Conservation (phyloP, 2,113 vertebrate species). For the Hyaena hyaena region DNA sequence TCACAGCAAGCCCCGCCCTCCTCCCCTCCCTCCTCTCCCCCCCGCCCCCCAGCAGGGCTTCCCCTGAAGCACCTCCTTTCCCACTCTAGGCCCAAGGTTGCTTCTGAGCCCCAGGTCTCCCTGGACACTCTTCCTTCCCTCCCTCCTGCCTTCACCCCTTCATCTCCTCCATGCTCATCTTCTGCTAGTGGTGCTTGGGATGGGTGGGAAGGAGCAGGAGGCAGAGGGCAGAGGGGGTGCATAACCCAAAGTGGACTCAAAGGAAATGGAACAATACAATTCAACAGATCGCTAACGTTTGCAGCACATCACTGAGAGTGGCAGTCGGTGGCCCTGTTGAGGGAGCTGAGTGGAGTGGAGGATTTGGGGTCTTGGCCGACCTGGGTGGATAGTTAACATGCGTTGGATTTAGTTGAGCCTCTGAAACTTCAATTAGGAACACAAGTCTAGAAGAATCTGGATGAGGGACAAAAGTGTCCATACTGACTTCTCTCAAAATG, state of each 20-base stretch:
- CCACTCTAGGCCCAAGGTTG: not conserved
- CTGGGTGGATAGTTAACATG: not conserved
- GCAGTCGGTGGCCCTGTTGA: not conserved
- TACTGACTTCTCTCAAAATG: not conserved
- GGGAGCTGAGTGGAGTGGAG: not conserved
- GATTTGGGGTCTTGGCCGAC: not conserved
- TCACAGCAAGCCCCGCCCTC: too few relatives aligned
- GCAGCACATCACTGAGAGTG: not conserved
- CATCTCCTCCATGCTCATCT: not conserved
- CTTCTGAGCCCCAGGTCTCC: too few relatives aligned
- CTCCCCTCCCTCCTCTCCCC: too few relatives aligned
- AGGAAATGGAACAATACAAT: not conserved
- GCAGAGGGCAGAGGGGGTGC: not conserved
- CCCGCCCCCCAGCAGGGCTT: not conserved
- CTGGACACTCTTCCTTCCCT: accelerated
- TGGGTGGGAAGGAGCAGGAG: accelerated
- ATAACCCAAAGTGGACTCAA: not conserved
- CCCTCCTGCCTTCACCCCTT: not conserved
- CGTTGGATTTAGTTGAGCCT: not conserved
- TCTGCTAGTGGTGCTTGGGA: not conserved
- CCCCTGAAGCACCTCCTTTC: not conserved
- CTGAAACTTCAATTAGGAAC: not conserved
- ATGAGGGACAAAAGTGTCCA: not conserved
- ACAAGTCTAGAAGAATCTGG: conserved; percentile 24
- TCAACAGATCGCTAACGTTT: not conserved